Conservation (phyloP, 2,113 vertebrate genomes). For the Spizaetus ornatus region DNA sequence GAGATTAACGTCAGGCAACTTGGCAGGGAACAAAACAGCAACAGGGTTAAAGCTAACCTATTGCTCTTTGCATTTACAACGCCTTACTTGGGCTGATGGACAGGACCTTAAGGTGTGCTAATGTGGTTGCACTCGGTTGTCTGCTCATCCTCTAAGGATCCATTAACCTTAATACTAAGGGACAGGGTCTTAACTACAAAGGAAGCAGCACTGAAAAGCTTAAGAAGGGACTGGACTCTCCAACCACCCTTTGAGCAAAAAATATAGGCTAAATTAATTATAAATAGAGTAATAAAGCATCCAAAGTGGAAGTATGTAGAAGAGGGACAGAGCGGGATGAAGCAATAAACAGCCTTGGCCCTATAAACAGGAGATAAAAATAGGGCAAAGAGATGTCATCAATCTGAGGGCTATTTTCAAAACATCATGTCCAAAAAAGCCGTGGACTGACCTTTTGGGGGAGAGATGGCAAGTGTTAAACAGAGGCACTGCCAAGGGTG, state of each 20-base stretch:
- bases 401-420: background rate
- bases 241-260: background rate
- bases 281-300: background rate
- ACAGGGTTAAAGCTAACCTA: background rate
- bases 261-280: background rate
- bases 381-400: background rate
- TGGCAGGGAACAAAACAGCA: background rate
- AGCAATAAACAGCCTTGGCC: background rate
- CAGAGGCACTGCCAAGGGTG: background rate
- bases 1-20: background rate
- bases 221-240: background rate
- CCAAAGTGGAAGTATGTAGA: background rate
- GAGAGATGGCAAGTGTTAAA: background rate
- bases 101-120: background rate
- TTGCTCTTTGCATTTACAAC: background rate
- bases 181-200: background rate
- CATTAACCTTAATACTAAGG: background rate
- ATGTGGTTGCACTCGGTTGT: accelerated
- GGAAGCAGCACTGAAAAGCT: background rate
- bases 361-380: slow-evolving; percentile 2
- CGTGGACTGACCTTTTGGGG: background rate
- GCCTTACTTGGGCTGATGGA: background rate
- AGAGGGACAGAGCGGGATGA: background rate
- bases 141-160: background rate
- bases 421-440: background rate